A percentile compares a stretch with the other conserved stretches of the same genome.
Evolutionary conservation across 2,113 vertebrate species (phyloP).

Genomic region (Talpa occidentalis): DNA sequence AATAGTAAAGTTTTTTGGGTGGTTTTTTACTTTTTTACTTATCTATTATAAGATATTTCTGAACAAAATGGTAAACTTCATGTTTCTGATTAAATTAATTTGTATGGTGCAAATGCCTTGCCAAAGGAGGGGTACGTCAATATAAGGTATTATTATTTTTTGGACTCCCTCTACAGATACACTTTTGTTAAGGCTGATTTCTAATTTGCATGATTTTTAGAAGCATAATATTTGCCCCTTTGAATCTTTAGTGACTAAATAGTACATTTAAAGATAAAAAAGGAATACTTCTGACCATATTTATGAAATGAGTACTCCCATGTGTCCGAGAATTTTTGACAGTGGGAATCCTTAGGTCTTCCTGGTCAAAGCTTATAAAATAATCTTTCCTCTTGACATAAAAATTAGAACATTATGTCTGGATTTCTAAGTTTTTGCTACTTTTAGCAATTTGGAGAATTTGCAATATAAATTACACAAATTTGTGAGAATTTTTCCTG

Average conservation of each 20-base stretch:
- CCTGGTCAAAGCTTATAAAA: background rate
- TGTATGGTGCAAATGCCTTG: background rate
- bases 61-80: conserved; percentile 24
- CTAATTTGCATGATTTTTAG: background rate
- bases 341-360: background rate
- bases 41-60: conserved; percentile 25
- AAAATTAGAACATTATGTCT: background rate
- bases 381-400: background rate
- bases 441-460: conserved; percentile 14
- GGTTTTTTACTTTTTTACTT: background rate
- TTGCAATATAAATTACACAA: background rate
- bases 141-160: conserved; percentile 8
- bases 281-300: background rate
- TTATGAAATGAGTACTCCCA: background rate
- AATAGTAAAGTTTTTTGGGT: background rate
- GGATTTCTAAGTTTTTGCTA: background rate
- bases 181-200: background rate
- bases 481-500: background rate
- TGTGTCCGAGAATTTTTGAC: background rate
- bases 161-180: background rate
- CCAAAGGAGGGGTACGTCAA: background rate
- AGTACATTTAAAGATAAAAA: background rate
- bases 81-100: conserved; percentile 28
- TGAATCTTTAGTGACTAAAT: conserved; percentile 3
- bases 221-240: background rate